Conservation (phyloP, 1,140 invertebrate genomes). For the Zaprionus taronus region DNA sequence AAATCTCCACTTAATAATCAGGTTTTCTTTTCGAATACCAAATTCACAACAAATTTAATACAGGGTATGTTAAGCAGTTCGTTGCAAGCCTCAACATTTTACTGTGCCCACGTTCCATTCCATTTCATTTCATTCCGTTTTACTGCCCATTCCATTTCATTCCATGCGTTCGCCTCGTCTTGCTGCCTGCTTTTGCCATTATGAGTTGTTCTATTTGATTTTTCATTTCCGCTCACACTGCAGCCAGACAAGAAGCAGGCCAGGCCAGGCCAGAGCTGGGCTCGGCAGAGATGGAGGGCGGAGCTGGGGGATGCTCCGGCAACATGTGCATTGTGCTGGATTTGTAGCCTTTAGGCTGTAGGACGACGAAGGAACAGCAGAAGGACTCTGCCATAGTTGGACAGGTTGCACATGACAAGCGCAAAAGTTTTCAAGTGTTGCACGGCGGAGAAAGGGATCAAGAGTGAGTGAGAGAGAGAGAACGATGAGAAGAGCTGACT, state of each 20-base stretch:
- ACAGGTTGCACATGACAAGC: constrained; percentile 80
- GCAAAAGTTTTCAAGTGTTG: constrained; percentile 75
- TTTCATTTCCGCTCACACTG: constrained; percentile 70
- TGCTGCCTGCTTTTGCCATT: constrained; percentile 52
- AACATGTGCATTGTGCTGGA: constrained; percentile 76
- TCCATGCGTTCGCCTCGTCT: neutral
- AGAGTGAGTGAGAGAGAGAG: neutral
- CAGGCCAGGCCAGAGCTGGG: neutral
- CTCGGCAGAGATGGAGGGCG: neutral
- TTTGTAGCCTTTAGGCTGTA: constrained; percentile 74
- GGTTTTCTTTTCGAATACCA: neutral
- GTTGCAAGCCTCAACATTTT: constrained; percentile 15
- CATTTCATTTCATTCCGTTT: constrained; percentile 2
- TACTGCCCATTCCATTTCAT: neutral
- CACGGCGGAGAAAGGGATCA: constrained; percentile 1
- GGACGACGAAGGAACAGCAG: constrained; percentile 42
- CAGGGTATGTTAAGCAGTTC: neutral
- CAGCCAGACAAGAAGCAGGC: neutral
- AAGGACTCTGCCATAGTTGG: constrained; percentile 68
- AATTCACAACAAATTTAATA: neutral
- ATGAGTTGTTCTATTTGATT: constrained; percentile 79
- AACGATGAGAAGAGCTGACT: neutral
- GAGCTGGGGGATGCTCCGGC: constrained; percentile 15
- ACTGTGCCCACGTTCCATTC: constrained; percentile 8
- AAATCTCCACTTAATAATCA: neutral